Percentiles rank a stretch among this genome's conserved stretches.
phyloP scores from a whole-genome alignment of 2,888 invertebrate species.

The Melitaea athalia region DNA sequence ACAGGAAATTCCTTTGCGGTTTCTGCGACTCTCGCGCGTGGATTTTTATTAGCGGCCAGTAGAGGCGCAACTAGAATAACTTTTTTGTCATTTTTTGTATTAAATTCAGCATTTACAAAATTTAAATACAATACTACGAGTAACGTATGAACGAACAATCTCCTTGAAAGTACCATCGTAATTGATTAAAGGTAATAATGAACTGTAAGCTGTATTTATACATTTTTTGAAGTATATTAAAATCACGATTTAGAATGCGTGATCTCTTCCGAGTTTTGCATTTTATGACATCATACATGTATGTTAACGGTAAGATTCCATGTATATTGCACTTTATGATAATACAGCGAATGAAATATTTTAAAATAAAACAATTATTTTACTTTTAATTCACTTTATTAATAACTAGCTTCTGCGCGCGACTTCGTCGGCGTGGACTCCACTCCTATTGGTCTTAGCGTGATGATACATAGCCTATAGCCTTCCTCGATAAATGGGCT shows the following conservation, averaged over 20 bases:
- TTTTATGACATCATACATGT: conserved; percentile 35
- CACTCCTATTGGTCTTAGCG: too few relatives aligned
- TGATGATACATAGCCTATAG: too few relatives aligned
- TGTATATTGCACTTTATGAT: not conserved
- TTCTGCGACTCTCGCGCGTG: conserved; percentile 52
- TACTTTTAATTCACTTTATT: too few relatives aligned
- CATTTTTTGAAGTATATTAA: conserved; percentile 51
- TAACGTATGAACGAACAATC: conserved; percentile 39
- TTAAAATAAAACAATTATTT: too few relatives aligned
- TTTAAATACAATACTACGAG: conserved; percentile 12
- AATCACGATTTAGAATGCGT: conserved; percentile 60
- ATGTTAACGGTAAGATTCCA: not conserved
- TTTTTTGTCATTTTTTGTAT: conserved; percentile 30
- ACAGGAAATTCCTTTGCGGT: conserved; percentile 71
- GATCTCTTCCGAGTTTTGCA: conserved; percentile 32
- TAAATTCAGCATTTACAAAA: conserved; percentile 26
- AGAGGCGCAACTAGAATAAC: conserved; percentile 59
- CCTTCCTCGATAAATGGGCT: too few relatives aligned
- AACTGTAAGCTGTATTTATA: conserved; percentile 66
- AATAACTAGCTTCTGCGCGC: too few relatives aligned
- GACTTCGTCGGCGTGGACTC: too few relatives aligned
- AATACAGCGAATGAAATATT: not conserved
- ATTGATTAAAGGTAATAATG: conserved; percentile 52
- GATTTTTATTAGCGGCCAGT: conserved; percentile 54
- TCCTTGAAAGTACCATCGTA: conserved; percentile 53